phyloP scores from a whole-genome alignment of 2,888 invertebrate species.

The Blastobasis lacticolella region DNA sequence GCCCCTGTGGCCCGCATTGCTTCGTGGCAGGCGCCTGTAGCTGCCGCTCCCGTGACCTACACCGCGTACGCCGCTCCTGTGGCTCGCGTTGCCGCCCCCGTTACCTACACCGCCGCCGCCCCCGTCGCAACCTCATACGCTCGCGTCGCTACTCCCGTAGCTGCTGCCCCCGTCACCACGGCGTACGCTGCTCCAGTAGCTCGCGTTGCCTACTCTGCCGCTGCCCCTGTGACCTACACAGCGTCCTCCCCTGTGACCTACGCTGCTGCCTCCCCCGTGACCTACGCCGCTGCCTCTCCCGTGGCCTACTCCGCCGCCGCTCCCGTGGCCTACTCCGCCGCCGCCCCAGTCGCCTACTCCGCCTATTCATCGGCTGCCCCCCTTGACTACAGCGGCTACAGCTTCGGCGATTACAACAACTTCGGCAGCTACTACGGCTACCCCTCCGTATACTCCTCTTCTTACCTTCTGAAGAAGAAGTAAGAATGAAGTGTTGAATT shows the following conservation, averaged over 20 bases:
- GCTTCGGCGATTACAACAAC: background rate
- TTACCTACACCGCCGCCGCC: conserved; percentile 22
- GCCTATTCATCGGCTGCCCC: background rate
- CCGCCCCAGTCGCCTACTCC: background rate
- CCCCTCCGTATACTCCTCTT: too few species aligned
- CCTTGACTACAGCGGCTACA: background rate
- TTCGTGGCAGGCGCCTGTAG: conserved; percentile 12
- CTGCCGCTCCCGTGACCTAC: conserved; percentile 17
- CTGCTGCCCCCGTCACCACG: conserved; percentile 40
- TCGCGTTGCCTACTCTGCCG: conserved; percentile 35
- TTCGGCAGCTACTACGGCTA: background rate
- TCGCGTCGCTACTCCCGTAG: conserved; percentile 18
- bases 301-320: conserved; percentile 18
- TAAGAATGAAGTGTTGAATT: too few species aligned
- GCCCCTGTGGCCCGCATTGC: conserved; percentile 17
- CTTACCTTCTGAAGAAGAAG: too few species aligned
- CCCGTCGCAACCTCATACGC: too few species aligned
- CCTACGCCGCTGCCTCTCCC: background rate
- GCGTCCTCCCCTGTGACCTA: background rate
- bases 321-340: conserved; percentile 3
- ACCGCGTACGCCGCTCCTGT: conserved; percentile 27
- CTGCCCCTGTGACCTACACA: conserved; percentile 14
- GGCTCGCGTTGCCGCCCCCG: conserved; percentile 32
- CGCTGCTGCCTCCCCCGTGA: background rate
- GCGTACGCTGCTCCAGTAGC: conserved; percentile 46